Evolutionary conservation across 92 coral and sea anemone species (phyloP).

Genomic region (Virgularia gustaviana): DNA sequence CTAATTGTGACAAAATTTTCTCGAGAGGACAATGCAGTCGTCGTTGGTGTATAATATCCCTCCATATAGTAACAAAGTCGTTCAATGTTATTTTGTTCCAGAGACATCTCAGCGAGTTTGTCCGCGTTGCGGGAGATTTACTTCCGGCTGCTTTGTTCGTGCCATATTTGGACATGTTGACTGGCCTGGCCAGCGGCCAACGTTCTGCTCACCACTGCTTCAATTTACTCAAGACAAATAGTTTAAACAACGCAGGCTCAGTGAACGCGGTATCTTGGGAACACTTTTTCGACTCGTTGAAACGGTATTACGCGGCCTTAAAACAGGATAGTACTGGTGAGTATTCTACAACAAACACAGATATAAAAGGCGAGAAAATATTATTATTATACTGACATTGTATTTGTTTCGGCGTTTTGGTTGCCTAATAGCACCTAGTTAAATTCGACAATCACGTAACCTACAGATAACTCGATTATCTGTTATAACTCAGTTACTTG

Average conservation of each 20-base stretch:
- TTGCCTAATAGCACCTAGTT: no score
- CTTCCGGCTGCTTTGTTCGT: conserved; percentile 83
- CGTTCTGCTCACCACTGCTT: conserved; percentile 94
- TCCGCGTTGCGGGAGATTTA: conserved; percentile 90
- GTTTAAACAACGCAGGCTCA: conserved; percentile 55
- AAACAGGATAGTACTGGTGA: conserved; percentile 62
- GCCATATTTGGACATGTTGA: conserved; percentile 88
- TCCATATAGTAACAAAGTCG: not conserved
- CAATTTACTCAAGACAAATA: conserved; percentile 76
- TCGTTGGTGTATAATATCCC: not conserved
- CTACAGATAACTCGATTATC: no score
- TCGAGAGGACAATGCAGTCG: no score
- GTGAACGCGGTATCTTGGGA: conserved; percentile 71
- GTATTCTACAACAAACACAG: no score
- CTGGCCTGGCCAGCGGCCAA: conserved; percentile 73
- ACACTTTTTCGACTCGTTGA: conserved; percentile 88
- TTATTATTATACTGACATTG: no score
- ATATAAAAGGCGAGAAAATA: no score
- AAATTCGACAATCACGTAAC: no score
- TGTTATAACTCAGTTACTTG: no score
- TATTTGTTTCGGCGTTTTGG: no score
- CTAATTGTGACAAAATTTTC: no score
- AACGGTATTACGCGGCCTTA: conserved; percentile 86
- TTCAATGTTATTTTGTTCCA: conserved; percentile 1
- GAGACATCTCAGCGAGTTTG: conserved; percentile 84